phyloP scores from a whole-genome alignment of 1,140 invertebrate species.

The Drosophila asahinai region DNA sequence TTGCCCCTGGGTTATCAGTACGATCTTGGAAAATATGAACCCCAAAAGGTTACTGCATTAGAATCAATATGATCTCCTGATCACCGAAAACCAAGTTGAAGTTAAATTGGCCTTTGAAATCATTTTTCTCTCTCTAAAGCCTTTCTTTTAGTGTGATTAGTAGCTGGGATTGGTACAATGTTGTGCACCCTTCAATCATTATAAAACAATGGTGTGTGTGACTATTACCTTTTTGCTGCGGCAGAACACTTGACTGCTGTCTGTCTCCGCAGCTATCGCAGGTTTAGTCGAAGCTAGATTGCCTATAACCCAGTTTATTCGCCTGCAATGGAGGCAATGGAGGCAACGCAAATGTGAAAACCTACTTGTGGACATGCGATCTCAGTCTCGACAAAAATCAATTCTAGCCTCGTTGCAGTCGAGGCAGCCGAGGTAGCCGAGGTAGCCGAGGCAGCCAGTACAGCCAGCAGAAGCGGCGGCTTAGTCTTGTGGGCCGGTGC shows the following conservation, averaged over 20 bases:
- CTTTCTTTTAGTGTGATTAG: constrained; percentile 2
- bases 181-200: constrained; percentile 10
- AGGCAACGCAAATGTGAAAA: constrained; percentile 13
- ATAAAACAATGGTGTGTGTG: neutral
- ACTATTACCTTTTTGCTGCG: neutral
- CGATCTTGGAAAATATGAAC: neutral
- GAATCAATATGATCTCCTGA: neutral
- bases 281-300: constrained; percentile 18
- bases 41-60: too few species aligned
- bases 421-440: neutral
- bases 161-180: neutral
- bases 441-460: constrained; percentile 8
- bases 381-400: constrained; percentile 53
- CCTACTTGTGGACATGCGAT: constrained; percentile 23
- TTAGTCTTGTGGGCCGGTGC: neutral
- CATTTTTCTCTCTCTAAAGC: neutral
- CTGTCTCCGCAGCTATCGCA: constrained; percentile 2
- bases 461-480: constrained; percentile 2
- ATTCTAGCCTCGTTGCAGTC: constrained; percentile 60
- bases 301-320: constrained; percentile 52
- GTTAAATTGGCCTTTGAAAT: neutral
- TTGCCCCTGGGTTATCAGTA: too few species aligned
- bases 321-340: neutral
- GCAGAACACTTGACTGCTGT: constrained; percentile 17
- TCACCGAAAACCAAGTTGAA: too few species aligned